A percentile compares a stretch with the other conserved stretches of the same genome.
phyloP scores from a whole-genome alignment of 2,888 invertebrate species.

The Pammene fasciana region DNA sequence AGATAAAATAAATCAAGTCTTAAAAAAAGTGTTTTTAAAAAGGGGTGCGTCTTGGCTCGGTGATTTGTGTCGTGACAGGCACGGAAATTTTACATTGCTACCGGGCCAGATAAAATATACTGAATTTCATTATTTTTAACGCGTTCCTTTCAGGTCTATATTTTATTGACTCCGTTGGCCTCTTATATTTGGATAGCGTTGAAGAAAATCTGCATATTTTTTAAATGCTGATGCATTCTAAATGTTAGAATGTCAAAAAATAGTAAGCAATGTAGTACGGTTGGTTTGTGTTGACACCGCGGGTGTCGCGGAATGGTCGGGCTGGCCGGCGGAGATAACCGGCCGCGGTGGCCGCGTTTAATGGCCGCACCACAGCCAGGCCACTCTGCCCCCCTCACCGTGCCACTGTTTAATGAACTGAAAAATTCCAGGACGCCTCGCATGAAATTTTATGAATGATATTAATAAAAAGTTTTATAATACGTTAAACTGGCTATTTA shows the following conservation, averaged over 20 bases:
- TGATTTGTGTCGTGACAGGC: constrained; percentile 65
- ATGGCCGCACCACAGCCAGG: constrained; percentile 16
- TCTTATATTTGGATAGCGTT: not conserved
- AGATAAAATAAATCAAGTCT: constrained; percentile 70
- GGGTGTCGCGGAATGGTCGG: constrained; percentile 39
- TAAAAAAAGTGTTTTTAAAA: constrained; percentile 59
- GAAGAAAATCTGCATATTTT: not conserved
- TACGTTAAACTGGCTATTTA: too few species aligned
- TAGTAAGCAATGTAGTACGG: constrained; percentile 1
- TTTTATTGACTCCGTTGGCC: too few species aligned
- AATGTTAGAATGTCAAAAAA: not conserved
- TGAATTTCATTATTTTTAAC: not conserved
- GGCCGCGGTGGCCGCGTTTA: constrained; percentile 40
- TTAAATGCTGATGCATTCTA: constrained; percentile 1
- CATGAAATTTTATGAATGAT: too few species aligned
- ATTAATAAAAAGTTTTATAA: too few species aligned
- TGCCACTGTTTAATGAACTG: constrained; percentile 23
- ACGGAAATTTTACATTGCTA: constrained; percentile 18
- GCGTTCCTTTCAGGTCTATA: not conserved
- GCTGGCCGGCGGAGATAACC: constrained; percentile 61
- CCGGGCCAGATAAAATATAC: constrained; percentile 2
- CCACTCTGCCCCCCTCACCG: constrained; percentile 8
- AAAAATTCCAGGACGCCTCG: not conserved
- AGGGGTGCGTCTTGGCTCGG: constrained; percentile 59
- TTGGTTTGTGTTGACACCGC: constrained; percentile 26